These are phyloP conservation scores for Yponomeuta evonymella DNA, from an alignment of 2,888 invertebrate species.

Conservation along the genomic window DNA sequence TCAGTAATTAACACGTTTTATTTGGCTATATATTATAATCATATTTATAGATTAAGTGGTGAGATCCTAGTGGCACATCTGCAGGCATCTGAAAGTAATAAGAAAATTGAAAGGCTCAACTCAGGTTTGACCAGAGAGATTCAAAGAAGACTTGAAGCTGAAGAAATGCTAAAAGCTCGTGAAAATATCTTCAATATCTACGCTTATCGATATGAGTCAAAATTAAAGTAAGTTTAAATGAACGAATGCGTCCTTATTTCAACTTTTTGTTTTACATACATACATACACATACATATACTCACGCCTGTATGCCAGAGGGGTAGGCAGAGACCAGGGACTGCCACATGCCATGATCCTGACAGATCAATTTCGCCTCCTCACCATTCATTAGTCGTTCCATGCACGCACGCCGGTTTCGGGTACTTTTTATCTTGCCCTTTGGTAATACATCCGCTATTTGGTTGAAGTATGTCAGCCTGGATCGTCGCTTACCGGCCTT, in stretches of 20 bases:
- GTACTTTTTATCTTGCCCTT: no score
- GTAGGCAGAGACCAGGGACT: no score
- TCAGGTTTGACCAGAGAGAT: constrained; percentile 53
- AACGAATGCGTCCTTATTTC: not conserved
- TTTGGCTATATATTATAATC: not conserved
- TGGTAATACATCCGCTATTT: no score
- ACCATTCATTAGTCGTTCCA: no score
- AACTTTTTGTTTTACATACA: no score
- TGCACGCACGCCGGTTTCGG: no score
- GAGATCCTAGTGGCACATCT: constrained; percentile 69
- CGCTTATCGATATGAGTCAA: constrained; percentile 49
- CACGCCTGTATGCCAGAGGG: no score
- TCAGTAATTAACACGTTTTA: not conserved
- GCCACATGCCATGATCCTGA: no score
- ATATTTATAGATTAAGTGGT: constrained; percentile 56
- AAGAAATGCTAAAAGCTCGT: constrained; percentile 53
- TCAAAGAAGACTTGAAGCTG: constrained; percentile 48
- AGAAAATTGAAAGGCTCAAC: constrained; percentile 57
- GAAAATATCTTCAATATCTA: constrained; percentile 64
- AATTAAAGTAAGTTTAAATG: constrained; percentile 47
- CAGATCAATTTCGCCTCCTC: no score
- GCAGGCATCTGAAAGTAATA: constrained; percentile 60
- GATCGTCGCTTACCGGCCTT: no score
- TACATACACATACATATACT: not conserved
- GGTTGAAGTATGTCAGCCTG: no score